Conservation (phyloP, 1,140 invertebrate species). For the Sycophila sp. region DNA sequence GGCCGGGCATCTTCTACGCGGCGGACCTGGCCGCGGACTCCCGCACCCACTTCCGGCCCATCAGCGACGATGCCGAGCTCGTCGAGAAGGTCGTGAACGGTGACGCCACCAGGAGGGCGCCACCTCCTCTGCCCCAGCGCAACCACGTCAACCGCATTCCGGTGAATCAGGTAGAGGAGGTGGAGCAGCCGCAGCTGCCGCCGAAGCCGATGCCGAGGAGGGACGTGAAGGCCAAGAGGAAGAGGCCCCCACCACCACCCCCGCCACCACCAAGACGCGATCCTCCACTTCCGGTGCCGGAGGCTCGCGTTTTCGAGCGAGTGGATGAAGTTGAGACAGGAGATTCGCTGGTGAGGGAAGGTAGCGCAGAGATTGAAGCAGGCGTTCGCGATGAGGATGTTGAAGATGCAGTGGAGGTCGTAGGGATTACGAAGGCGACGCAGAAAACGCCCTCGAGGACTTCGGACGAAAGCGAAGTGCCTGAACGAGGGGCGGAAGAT, state of each 20-base stretch:
- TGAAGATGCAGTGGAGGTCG: background rate
- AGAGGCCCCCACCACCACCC: slow-evolving; percentile 64
- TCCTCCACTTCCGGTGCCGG: slow-evolving; percentile 15
- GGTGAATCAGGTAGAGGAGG: slow-evolving; percentile 49
- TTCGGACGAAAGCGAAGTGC: slow-evolving; percentile 21
- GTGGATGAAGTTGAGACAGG: background rate
- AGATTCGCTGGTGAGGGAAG: background rate
- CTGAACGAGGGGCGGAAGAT: background rate
- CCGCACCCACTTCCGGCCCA: slow-evolving; percentile 57
- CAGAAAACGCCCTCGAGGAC: slow-evolving; percentile 18
- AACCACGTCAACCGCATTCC: slow-evolving; percentile 55
- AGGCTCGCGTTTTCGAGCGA: slow-evolving; percentile 38
- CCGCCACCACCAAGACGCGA: slow-evolving; percentile 55
- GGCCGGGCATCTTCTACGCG: slow-evolving; percentile 55
- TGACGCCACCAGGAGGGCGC: slow-evolving; percentile 15
- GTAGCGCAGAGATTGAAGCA: background rate
- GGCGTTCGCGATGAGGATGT: background rate
- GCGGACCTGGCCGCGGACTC: slow-evolving; percentile 58
- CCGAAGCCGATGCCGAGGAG: slow-evolving; percentile 61
- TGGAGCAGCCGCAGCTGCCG: slow-evolving; percentile 35
- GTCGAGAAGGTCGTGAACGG: slow-evolving; percentile 58
- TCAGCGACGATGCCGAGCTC: slow-evolving; percentile 55
- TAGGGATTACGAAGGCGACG: slow-evolving; percentile 2
- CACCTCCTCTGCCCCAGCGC: slow-evolving; percentile 51
- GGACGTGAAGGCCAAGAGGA: slow-evolving; percentile 56